Conservation (phyloP, 2,888 invertebrate species). For the Tubulanus polymorphus region DNA sequence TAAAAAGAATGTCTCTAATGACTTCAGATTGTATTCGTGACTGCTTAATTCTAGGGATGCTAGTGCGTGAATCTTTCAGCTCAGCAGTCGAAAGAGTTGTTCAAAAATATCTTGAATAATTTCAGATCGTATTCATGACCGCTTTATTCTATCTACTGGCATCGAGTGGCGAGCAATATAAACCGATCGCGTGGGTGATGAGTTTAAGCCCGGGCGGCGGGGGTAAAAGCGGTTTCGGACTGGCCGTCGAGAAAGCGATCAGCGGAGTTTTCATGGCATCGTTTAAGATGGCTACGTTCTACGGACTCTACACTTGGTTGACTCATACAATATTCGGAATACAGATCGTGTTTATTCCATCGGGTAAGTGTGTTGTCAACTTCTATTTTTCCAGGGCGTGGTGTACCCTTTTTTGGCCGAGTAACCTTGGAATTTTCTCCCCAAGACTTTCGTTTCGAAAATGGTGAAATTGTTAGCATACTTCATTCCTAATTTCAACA, state of each 20-base stretch:
- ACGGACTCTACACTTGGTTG: slow-evolving; percentile 97
- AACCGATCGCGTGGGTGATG: slow-evolving; percentile 84
- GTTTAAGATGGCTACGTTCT: slow-evolving; percentile 94
- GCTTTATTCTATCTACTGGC: slow-evolving; percentile 92
- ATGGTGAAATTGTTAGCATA: no score
- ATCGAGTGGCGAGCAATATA: slow-evolving; percentile 80
- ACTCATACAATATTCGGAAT: slow-evolving; percentile 90
- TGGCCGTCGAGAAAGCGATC: slow-evolving; percentile 56
- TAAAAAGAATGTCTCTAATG: no score
- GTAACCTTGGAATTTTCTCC: no score
- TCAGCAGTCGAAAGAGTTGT: no score
- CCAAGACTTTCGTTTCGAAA: no score
- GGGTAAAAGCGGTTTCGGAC: slow-evolving; percentile 36
- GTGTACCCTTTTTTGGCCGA: no score
- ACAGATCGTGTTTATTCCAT: slow-evolving; percentile 91
- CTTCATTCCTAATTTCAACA: no score
- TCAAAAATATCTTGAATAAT: slow-evolving; percentile 16
- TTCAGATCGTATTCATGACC: slow-evolving; percentile 91
- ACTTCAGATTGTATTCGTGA: no score
- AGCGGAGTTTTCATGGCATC: slow-evolving; percentile 95
- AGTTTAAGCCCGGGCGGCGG: slow-evolving; percentile 67
- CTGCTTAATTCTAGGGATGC: no score
- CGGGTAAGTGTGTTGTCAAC: slow-evolving; percentile 62
- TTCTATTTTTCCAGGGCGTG: no score
- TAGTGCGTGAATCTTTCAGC: no score